Percentiles rank a stretch among this genome's conserved stretches.
phyloP scores from a whole-genome alignment of 1,140 invertebrate species.

The Ips typographus region DNA sequence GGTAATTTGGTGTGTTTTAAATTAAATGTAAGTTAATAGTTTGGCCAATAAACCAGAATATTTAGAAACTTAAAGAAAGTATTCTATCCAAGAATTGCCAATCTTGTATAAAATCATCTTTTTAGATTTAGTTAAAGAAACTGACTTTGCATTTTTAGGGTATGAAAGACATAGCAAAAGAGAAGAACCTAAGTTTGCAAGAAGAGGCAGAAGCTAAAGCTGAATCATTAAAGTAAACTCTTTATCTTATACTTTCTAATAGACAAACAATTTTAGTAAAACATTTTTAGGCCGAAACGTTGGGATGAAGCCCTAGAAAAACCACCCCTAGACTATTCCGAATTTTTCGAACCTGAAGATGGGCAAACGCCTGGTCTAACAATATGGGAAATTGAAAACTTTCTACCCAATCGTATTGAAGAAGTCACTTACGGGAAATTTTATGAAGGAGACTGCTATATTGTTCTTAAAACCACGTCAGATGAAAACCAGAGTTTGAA shows the following conservation, averaged over 20 bases:
- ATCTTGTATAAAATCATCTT: not conserved
- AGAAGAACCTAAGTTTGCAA: conserved; percentile 70
- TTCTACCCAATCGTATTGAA: conserved; percentile 91
- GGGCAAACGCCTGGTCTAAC: conserved; percentile 86
- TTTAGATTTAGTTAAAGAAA: not conserved
- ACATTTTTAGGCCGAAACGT: conserved; percentile 69
- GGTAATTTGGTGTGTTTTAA: conserved; percentile 41
- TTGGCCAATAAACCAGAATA: too few species aligned
- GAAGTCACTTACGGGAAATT: conserved; percentile 95
- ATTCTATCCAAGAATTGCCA: too few species aligned
- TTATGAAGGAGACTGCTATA: conserved; percentile 99
- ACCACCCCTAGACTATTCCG: conserved; percentile 96
- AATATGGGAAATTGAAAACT: conserved; percentile 99
- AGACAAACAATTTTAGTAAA: too few species aligned
- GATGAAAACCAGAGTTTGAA: conserved; percentile 84
- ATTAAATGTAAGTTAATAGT: too few species aligned
- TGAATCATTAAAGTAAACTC: conserved; percentile 66
- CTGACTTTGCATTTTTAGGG: conserved; percentile 58
- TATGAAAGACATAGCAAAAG: conserved; percentile 97
- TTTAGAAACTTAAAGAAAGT: too few species aligned
- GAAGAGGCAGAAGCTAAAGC: conserved; percentile 60
- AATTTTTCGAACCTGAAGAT: conserved; percentile 98
- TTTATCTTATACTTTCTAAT: conserved; percentile 1
- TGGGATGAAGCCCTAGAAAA: conserved; percentile 95
- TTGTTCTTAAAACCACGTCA: conserved; percentile 87